Percentiles rank a stretch among this genome's conserved stretches.
Conservation (phyloP, 2,888 invertebrate species). For the Drosophila cognata region DNA sequence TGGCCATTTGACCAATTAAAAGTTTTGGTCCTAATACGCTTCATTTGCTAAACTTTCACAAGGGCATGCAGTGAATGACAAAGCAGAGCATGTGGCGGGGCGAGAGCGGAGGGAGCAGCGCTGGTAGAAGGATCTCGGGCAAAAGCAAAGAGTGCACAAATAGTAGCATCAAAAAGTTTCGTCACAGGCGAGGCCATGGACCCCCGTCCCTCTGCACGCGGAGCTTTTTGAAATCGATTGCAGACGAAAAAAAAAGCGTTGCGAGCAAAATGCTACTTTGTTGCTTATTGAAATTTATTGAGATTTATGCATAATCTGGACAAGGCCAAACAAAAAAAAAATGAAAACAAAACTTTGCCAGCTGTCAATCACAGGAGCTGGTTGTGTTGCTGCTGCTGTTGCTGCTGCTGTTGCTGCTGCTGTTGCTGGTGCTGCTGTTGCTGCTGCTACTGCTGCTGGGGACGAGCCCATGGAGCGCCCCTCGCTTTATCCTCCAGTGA, state of each 20-base stretch:
- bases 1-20: conserved; percentile 82
- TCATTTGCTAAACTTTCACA: conserved; percentile 79
- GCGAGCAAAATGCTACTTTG: conserved; percentile 43
- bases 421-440: background rate
- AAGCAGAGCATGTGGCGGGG: background rate
- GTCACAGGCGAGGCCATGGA: conserved; percentile 34
- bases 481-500: conserved; percentile 68
- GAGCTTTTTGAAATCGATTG: conserved; percentile 19
- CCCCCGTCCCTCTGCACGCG: background rate
- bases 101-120: background rate
- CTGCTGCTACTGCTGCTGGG: background rate
- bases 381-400: background rate
- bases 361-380: conserved; percentile 74
- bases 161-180: conserved; percentile 50
- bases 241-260: background rate
- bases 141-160: conserved; percentile 21
- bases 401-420: background rate
- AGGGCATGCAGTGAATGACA: conserved; percentile 24
- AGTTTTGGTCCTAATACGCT: conserved; percentile 81
- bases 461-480: background rate
- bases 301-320: conserved; percentile 79
- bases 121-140: conserved; percentile 9
- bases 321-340: conserved; percentile 20
- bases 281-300: conserved; percentile 79
- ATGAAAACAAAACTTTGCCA: conserved; percentile 60